Evolutionary conservation across 2,113 vertebrate genomes (phyloP), one percentile per base, ranked within the genome.

Genomic region (Hystrix brachyura): DNA sequence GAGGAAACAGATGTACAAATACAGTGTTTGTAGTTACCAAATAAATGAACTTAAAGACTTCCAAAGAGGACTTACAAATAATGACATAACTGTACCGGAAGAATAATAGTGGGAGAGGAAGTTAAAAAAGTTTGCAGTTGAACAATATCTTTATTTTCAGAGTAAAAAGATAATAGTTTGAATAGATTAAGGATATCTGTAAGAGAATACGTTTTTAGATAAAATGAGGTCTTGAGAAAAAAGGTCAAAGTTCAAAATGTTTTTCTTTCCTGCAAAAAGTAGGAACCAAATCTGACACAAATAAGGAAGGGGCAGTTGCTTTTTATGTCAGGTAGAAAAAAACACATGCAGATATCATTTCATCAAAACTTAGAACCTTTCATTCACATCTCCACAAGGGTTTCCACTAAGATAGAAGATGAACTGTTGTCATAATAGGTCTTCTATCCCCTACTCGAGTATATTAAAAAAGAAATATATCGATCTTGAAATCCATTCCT

Each of bases 391-490:
- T 87, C 53, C 27, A 81, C 32, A 53, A 90, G 29, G 23, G 12
- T 8, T 79, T 71, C 10, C 76, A 78, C n/a, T 90, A 84, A 59
- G 76, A 92, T 27, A 34, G 32, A 95, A 51, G 21, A 81, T 90
- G 55, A 88, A 91, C 53, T 57, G 46, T 59, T 38, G 86, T 81
- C 9, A 48, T 71, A 67, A 88, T 19, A 62, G 25, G 25, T 27
- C 23, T 94, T 94, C 71, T 87, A 74, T 82, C 90, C 89, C 55
- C 51, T 74, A 48, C 23, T 86, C 13, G 11, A 46, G 14, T 83
- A 43, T 91, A 93, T 92, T 93, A 18, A 48, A 90, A 94, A 90
- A 92, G 25, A 92, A 86, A 92, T 95, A 8, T 74, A 71, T 62
- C 59, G 53, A 51, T 90, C 51, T 90, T 83, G 46, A 96, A 92